phyloP scores from a whole-genome alignment of 2,797 vertebrate genomes.

The Diplodus puntazzo region DNA sequence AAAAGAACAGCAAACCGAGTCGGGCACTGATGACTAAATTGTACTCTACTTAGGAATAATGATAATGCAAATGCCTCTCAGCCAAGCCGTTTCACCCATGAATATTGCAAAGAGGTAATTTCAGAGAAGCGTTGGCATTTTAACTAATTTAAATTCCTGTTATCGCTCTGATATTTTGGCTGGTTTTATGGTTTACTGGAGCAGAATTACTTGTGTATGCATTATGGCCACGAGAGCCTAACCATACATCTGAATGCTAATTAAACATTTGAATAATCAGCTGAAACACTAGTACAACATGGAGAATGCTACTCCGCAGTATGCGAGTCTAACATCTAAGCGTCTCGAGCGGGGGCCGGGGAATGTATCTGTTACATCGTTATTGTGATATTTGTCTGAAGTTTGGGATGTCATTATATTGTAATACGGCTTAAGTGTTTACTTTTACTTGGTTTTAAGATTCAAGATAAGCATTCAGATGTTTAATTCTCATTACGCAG shows the following conservation, averaged over 20 bases:
- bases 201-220: constrained; percentile 69
- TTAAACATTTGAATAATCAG: constrained; percentile 82
- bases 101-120: constrained; percentile 83
- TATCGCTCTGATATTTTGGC: constrained; percentile 62
- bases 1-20: constrained; percentile 57
- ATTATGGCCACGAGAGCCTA: constrained; percentile 68
- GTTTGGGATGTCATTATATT: too few relatives aligned
- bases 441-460: too few relatives aligned
- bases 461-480: too few relatives aligned
- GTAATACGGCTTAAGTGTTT: too few relatives aligned
- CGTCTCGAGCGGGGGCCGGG: neutral
- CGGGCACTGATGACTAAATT: constrained; percentile 80
- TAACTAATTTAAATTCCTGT: constrained; percentile 83
- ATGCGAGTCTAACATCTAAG: constrained; percentile 20
- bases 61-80: constrained; percentile 83
- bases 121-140: constrained; percentile 82
- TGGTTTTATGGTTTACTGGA: constrained; percentile 69
- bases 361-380: too few relatives aligned
- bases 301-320: neutral
- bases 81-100: constrained; percentile 80
- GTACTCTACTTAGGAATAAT: constrained; percentile 78
- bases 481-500: too few relatives aligned
- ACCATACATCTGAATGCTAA: constrained; percentile 77
- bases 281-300: constrained; percentile 46
- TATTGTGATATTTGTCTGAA: too few relatives aligned